Percentiles rank a stretch among this genome's conserved stretches.
Conservation (phyloP, 2,797 vertebrate genomes). For the Ptychadena robeensis region DNA sequence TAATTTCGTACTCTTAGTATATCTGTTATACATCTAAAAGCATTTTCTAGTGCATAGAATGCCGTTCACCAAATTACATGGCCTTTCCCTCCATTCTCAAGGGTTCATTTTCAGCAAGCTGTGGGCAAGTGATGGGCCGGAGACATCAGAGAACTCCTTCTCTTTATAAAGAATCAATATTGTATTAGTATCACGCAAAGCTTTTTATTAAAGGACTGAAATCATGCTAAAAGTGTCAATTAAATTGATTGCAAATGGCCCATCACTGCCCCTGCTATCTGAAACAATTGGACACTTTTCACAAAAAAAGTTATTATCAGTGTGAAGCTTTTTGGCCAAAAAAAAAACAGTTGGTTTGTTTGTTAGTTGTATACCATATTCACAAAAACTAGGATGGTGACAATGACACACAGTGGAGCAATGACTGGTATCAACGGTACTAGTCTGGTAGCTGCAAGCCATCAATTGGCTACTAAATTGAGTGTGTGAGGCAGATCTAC, state of each 20-base stretch:
- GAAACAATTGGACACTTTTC: background rate
- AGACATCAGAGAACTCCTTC: background rate
- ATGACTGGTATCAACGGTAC: constrained; percentile 43
- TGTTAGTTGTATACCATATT: constrained; percentile 46
- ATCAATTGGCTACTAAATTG: constrained; percentile 4
- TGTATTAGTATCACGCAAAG: background rate
- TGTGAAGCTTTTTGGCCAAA: constrained; percentile 32
- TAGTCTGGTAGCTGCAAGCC: constrained; percentile 54
- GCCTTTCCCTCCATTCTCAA: constrained; percentile 33
- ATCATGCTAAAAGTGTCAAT: background rate
- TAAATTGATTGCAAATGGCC: background rate
- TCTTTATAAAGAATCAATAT: background rate
- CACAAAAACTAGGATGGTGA: constrained; percentile 19
- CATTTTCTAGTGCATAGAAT: background rate
- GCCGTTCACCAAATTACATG: background rate
- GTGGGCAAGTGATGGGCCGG: constrained; percentile 36
- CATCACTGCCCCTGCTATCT: constrained; percentile 29
- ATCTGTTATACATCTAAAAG: background rate
- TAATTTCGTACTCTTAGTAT: background rate
- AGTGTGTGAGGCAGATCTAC: background rate
- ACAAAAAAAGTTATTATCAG: constrained; percentile 29
- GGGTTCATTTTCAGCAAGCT: constrained; percentile 20
- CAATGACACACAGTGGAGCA: constrained; percentile 41
- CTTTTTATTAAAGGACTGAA: background rate
- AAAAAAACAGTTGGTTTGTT: constrained; percentile 23